Percentiles rank a stretch among this genome's conserved stretches.
phyloP scores from a whole-genome alignment of 92 coral and sea anemone genomes.

The Phenganax stokvisi region DNA sequence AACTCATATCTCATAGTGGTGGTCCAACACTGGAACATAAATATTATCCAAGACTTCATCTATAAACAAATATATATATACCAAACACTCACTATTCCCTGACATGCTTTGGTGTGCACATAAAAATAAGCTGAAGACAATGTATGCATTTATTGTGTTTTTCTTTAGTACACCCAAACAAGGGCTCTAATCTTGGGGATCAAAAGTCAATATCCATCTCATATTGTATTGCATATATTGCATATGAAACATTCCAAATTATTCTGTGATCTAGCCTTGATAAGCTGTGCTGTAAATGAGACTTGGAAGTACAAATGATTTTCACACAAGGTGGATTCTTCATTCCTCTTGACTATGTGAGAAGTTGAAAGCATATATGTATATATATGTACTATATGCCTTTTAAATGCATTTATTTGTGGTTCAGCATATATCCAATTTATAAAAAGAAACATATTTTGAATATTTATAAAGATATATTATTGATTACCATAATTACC shows the following conservation, averaged over 20 bases:
- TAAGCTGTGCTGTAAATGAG: neutral
- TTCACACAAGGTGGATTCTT: neutral
- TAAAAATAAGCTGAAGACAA: neutral
- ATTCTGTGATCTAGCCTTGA: neutral
- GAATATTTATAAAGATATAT: neutral
- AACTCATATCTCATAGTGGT: neutral
- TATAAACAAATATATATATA: too few relatives aligned
- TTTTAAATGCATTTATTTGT: neutral
- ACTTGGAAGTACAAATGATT: neutral
- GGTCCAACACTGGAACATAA: too few relatives aligned
- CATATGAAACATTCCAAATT: constrained; percentile 1
- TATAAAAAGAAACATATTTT: neutral
- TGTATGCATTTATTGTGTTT: constrained; percentile 3
- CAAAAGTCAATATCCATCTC: neutral
- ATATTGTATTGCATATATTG: constrained; percentile 36
- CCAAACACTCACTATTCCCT: too few relatives aligned
- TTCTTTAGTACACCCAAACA: constrained; percentile 13
- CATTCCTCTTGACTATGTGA: neutral
- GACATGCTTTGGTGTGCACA: neutral
- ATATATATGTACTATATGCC: neutral
- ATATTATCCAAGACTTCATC: too few relatives aligned
- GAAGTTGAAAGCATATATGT: neutral
- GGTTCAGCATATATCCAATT: neutral
- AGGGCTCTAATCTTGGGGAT: neutral
- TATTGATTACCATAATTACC: neutral